phyloP scores from a whole-genome alignment of 2,113 vertebrate species.

The Micromys minutus region DNA sequence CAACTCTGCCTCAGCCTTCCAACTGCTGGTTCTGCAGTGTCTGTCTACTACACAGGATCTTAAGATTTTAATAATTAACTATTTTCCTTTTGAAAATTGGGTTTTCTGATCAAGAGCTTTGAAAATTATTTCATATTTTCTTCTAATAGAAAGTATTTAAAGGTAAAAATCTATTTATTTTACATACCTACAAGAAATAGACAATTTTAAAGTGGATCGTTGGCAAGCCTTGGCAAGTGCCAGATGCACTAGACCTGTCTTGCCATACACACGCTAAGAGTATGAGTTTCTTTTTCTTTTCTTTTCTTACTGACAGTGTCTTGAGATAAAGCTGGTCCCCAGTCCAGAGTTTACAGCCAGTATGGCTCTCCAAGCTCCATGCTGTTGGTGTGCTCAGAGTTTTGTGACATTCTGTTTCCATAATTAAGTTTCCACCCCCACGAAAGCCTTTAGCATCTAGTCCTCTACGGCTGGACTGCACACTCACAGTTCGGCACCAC shows the following conservation, averaged over 20 bases:
- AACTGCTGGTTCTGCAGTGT: background rate
- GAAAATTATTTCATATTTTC: constrained; percentile 42
- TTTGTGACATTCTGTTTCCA: background rate
- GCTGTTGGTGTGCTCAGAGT: background rate
- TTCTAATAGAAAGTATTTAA: constrained; percentile 16
- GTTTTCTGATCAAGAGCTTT: constrained; percentile 20
- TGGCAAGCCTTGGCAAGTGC: background rate
- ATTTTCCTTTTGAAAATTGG: constrained; percentile 39
- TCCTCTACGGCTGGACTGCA: background rate
- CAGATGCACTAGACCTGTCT: background rate
- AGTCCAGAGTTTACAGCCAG: background rate
- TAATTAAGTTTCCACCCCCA: background rate
- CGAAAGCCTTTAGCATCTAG: background rate
- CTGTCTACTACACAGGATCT: background rate
- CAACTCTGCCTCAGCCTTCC: background rate
- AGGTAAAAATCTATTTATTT: background rate
- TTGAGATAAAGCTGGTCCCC: background rate
- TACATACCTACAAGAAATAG: background rate
- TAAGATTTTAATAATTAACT: background rate
- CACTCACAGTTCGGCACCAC: background rate
- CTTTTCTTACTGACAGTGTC: background rate
- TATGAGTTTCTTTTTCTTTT: background rate
- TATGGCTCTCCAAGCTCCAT: no score
- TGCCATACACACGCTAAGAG: background rate
- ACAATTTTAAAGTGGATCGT: background rate